Percentiles rank a stretch among this genome's conserved stretches.
These are phyloP conservation scores for Panopea generosa DNA, from an alignment of 2,888 invertebrate species.

Conservation along the genomic window DNA sequence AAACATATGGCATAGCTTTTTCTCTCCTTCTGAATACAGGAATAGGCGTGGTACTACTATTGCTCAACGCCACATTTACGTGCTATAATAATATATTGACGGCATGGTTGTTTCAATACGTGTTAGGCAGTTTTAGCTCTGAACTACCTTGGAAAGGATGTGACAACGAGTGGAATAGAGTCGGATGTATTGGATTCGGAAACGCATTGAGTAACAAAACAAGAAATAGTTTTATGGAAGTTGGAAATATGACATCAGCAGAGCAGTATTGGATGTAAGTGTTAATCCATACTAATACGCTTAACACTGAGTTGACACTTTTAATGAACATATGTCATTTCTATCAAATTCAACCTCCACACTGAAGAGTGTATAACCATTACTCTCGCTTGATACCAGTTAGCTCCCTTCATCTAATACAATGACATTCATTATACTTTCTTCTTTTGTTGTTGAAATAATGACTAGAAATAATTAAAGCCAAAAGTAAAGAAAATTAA, in stretches of 20 bases:
- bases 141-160: constrained; percentile 94
- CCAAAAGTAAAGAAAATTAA: no score
- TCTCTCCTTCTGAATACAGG: constrained; percentile 79
- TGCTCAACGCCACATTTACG: constrained; percentile 95
- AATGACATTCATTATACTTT: no score
- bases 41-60: constrained; percentile 86
- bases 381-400: no score
- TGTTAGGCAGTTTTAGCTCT: constrained; percentile 95
- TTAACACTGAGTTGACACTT: no score
- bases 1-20: no score
- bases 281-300: no score
- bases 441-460: no score
- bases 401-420: no score
- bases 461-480: no score
- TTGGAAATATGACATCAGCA: constrained; percentile 54
- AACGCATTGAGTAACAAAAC: background rate
- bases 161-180: constrained; percentile 86
- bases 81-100: constrained; percentile 98
- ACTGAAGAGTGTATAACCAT: no score
- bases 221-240: background rate
- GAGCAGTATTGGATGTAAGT: constrained; percentile 71
- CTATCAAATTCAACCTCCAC: no score
- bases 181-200: constrained; percentile 79
- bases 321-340: no score
- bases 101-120: constrained; percentile 97